Evolutionary conservation across 2,113 vertebrate genomes (phyloP), one percentile per base, ranked within the genome.

Genomic region (Sebastes fasciatus): DNA sequence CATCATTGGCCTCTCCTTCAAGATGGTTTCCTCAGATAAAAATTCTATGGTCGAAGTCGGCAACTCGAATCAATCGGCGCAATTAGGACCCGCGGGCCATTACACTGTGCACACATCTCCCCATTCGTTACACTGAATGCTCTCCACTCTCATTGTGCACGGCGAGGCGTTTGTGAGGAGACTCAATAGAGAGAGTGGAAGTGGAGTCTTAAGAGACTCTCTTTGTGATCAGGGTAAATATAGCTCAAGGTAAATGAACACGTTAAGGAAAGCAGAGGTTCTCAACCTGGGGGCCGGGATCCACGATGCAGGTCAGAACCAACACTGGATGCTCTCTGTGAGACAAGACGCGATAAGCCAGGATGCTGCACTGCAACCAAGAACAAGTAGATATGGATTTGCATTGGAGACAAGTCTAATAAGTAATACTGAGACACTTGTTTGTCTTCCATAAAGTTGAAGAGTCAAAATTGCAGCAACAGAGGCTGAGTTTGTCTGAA

Each of bases 21-120:
- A 88, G 89, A 94, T 87, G 57, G 82, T 69, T 76, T 63, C 87
- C 75, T 74, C 62, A 77, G 91, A 94, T 93, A 92, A 90, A 83
- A 90, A 91, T 83, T 88, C 89, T 85, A 89, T 77, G 90, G 84
- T 88, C 85, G 3, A 66, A 89, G 70, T 83, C 84, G 43, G 79
- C 84, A 74, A 83, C 86, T 89, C 78, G n/a, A 94, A 91, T 94
- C 92, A 93, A 93, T 92, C 84, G 82, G 78, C 52, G 19, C 92
- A 92, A 93, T 90, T 91, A 91, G 86, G 69, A 82, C 84, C 90
- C 17, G 82, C 80, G 83, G 92, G 91, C 89, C 84, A 89, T 94
- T 91, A 87, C 79, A 19, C 88, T 63, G 73, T 46, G 70, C 73
- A 58, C 91, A 79, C 91, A 86, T 89, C 80, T 87, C 9, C 78